A percentile compares a stretch with the other conserved stretches of the same genome.
These are phyloP conservation scores for Taphrorychus bicolor DNA, from an alignment of 2,888 invertebrate species.

Conservation along the genomic window DNA sequence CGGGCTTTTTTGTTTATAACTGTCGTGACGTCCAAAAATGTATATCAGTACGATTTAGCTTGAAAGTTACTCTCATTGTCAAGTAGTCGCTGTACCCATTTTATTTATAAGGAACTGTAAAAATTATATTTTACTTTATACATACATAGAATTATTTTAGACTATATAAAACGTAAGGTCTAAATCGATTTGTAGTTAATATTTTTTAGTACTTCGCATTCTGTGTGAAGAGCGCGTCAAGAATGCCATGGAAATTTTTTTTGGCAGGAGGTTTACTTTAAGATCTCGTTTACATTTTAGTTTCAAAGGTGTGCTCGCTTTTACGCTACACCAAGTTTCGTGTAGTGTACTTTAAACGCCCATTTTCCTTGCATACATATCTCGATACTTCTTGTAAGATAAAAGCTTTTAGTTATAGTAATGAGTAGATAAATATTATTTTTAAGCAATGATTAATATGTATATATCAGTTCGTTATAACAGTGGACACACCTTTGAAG, in stretches of 20 bases:
- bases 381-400: background rate
- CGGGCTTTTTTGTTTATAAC: constrained; percentile 34
- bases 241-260: too few species aligned
- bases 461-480: background rate
- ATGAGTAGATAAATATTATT: background rate
- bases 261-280: background rate
- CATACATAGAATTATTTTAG: constrained; percentile 30
- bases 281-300: background rate
- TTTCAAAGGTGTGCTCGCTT: background rate
- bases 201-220: background rate
- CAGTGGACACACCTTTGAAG: constrained; percentile 20
- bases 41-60: constrained; percentile 46
- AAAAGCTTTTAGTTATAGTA: background rate
- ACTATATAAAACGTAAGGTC: constrained; percentile 8
- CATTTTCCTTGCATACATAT: background rate
- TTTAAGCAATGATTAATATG: background rate
- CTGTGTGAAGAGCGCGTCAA: background rate
- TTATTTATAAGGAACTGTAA: constrained; percentile 32
- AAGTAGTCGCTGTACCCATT: constrained; percentile 37
- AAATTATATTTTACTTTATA: constrained; percentile 32
- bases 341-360: background rate
- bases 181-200: background rate
- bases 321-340: background rate
- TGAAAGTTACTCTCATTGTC: constrained; percentile 46
- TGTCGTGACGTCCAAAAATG: constrained; percentile 49